Base-by-base conservation (phyloP, 2,797 vertebrate genomes). In the Poecile montanus region DNA sequence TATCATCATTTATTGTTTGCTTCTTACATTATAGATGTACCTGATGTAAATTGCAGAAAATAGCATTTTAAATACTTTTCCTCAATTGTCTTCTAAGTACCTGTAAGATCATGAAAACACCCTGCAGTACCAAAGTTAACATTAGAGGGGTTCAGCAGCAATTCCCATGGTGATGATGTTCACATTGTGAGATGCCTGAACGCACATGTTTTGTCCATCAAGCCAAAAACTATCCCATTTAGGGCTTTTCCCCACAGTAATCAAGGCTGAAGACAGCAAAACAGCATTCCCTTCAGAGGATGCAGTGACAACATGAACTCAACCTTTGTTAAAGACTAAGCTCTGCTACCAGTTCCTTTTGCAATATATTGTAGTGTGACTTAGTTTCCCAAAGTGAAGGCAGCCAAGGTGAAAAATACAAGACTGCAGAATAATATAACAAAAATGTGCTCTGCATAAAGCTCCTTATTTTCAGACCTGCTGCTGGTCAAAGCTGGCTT, bases 281-380 rank as follows among this genome's bases (percentile, higher is more conserved):
- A 97, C 97, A 97, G 97, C 97, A 96, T 98, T 97, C 95, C 93
- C 97, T 97, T 98, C 74, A 65, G 94, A 93, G 93, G 61, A 82
- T 60, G 30, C 72, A 87, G 66, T 85, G 71, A 27, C 25, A 78
- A 48, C 82, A 76, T 65, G 79, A 91, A 71, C 79, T 60, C 83
- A 79, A 10, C 6, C 2, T 86, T 91, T 89, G 72, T 50, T 68
- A 81, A 61, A 91, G 71, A 30, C 54, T 26, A 29, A 94, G 34
- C 21, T 82, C 20, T 82, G 38, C 47, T 57, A 17, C 70, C 72
- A 23, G 23, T 62, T 96, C 56, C 58, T 93, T 88, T 72, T 56
- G 25, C 54, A 54, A 16, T 36, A 42, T 51, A 13, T 72, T 82
- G 65, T 26, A 86, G 56, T 21, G 45, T 73, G 60, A 45, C 85